Conservation (phyloP, 2,888 invertebrate species). For the Aporophyla lueneburgensis region DNA sequence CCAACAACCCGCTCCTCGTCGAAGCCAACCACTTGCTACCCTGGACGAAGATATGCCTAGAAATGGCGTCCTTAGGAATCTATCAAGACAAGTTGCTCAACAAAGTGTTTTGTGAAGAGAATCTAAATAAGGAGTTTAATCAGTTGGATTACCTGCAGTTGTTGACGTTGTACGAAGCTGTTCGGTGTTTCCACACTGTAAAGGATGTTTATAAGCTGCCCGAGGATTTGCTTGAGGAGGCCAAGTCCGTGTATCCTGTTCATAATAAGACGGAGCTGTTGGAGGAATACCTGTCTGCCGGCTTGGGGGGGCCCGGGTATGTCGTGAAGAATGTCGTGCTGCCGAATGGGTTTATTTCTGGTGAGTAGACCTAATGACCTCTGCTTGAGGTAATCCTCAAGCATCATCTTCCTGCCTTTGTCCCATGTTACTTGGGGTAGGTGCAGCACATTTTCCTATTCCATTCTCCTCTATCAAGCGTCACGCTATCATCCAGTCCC, state of each 20-base stretch:
- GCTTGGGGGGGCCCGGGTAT: conserved; percentile 91
- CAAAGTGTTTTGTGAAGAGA: conserved; percentile 88
- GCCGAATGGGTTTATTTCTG: conserved; percentile 89
- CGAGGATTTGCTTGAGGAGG: conserved; percentile 78
- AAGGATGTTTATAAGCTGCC: conserved; percentile 80
- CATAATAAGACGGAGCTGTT: conserved; percentile 83
- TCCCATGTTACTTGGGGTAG: neutral
- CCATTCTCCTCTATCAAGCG: neutral
- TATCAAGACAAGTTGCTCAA: conserved; percentile 90
- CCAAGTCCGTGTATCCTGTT: conserved; percentile 77
- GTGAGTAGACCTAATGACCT: conserved; percentile 74
- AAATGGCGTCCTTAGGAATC: conserved; percentile 91
- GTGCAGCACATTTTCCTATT: neutral
- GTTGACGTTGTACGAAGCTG: conserved; percentile 90
- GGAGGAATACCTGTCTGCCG: conserved; percentile 86
- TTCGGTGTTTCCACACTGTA: conserved; percentile 83
- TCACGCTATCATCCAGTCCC: neutral
- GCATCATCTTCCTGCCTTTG: neutral
- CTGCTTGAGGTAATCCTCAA: neutral
- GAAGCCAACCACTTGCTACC: conserved; percentile 83
- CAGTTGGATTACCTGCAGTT: conserved; percentile 87
- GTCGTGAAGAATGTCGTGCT: conserved; percentile 89
- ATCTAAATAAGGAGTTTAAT: conserved; percentile 83
- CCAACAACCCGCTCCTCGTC: conserved; percentile 81
- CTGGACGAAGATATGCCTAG: conserved; percentile 89